A percentile compares a stretch with the other conserved stretches of the same genome.
These are phyloP conservation scores for Cryptocephalus moraei DNA, from an alignment of 2,888 invertebrate genomes.

Conservation along the genomic window DNA sequence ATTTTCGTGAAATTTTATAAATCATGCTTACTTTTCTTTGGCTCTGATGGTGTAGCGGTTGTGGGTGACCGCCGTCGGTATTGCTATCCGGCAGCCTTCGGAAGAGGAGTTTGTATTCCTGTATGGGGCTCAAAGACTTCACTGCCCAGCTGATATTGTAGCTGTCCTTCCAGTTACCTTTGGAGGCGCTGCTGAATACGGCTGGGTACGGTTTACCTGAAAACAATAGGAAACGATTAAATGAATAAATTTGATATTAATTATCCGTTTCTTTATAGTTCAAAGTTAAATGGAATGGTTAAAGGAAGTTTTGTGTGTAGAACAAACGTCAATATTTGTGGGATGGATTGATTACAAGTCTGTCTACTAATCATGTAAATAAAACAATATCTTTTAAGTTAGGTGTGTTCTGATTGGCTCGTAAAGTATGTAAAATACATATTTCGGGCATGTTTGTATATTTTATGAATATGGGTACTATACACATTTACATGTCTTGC, in stretches of 20 bases:
- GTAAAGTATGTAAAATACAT: too few relatives aligned
- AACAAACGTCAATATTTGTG: too few relatives aligned
- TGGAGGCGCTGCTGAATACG: constrained; percentile 51
- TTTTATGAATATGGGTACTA: too few relatives aligned
- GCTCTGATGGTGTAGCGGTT: constrained; percentile 39
- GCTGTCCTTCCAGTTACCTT: constrained; percentile 48
- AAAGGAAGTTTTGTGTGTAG: too few relatives aligned
- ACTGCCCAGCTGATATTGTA: constrained; percentile 61
- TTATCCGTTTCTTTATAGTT: too few relatives aligned
- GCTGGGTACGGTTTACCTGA: constrained; percentile 55
- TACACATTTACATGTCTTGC: too few relatives aligned
- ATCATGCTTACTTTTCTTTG: constrained; percentile 25
- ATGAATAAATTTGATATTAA: too few relatives aligned
- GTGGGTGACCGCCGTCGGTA: constrained; percentile 36
- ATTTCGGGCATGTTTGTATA: too few relatives aligned
- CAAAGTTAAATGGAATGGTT: too few relatives aligned
- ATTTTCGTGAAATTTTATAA: neutral
- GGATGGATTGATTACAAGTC: constrained; percentile 3
- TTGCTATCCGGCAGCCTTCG: constrained; percentile 46
- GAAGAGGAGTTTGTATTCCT: constrained; percentile 56
- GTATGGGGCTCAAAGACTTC: constrained; percentile 55
- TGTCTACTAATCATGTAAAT: too few relatives aligned
- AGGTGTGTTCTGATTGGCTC: too few relatives aligned
- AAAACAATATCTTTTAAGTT: too few relatives aligned
- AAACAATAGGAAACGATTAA: constrained; percentile 1